Percentiles rank a stretch among this genome's conserved stretches.
Conservation (phyloP, 2,888 invertebrate species). For the Apodemia duryi region DNA sequence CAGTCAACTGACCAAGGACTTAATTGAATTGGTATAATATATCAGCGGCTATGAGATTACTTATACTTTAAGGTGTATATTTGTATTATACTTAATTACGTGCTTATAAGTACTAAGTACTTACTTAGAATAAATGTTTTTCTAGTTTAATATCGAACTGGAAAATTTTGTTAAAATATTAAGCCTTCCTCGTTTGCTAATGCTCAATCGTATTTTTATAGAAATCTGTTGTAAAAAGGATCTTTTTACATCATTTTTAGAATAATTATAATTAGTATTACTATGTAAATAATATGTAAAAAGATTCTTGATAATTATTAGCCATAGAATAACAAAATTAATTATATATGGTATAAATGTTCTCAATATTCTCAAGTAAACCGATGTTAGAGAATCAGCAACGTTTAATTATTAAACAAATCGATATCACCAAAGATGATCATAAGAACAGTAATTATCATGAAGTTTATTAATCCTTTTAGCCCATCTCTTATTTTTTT, state of each 20-base stretch:
- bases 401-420: slow-evolving; percentile 10
- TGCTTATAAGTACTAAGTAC: slow-evolving; percentile 73
- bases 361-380: not conserved
- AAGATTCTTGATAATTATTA: slow-evolving; percentile 25
- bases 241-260: slow-evolving; percentile 60
- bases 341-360: slow-evolving; percentile 2
- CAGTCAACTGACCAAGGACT: slow-evolving; percentile 44
- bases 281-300: slow-evolving; percentile 35
- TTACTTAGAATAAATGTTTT: slow-evolving; percentile 49
- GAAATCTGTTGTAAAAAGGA: slow-evolving; percentile 64
- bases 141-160: slow-evolving; percentile 49
- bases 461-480: slow-evolving; percentile 16
- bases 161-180: slow-evolving; percentile 54
- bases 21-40: slow-evolving; percentile 44
- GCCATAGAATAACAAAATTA: slow-evolving; percentile 7
- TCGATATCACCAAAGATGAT: slow-evolving; percentile 57
- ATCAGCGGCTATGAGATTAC: slow-evolving; percentile 76
- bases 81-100: slow-evolving; percentile 55
- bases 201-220: slow-evolving; percentile 71
- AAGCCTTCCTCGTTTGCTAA: slow-evolving; percentile 66
- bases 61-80: slow-evolving; percentile 69
- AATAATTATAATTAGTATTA: slow-evolving; percentile 30
- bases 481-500: not conserved
- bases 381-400: slow-evolving; percentile 7
- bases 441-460: slow-evolving; percentile 35